Evolutionary conservation across 2,888 invertebrate genomes (phyloP).

Genomic region (Cremastobaeus sp.): DNA sequence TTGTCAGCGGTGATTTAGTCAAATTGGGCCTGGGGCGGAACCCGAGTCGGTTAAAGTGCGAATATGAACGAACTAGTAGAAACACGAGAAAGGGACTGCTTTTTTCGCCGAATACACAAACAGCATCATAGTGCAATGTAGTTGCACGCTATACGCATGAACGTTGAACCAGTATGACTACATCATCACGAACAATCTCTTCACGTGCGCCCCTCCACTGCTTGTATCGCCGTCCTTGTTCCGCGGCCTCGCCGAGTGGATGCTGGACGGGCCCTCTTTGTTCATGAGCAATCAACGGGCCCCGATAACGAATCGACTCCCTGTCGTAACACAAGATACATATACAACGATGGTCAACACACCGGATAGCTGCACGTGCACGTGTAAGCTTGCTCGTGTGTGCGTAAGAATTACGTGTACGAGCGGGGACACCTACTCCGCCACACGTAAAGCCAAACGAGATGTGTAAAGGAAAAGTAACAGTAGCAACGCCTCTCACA

Average conservation of each 20-base stretch:
- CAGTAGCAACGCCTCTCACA: slow-evolving; percentile 43
- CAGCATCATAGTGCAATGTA: slow-evolving; percentile 52
- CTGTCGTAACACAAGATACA: slow-evolving; percentile 80
- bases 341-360: slow-evolving; percentile 75
- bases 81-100: slow-evolving; percentile 50
- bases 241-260: slow-evolving; percentile 51
- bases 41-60: slow-evolving; percentile 43
- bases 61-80: slow-evolving; percentile 23
- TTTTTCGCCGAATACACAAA: slow-evolving; percentile 32
- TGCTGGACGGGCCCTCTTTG: slow-evolving; percentile 69
- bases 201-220: slow-evolving; percentile 71
- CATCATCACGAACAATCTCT: slow-evolving; percentile 78
- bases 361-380: slow-evolving; percentile 53
- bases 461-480: slow-evolving; percentile 50
- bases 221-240: slow-evolving; percentile 67
- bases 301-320: slow-evolving; percentile 76
- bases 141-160: slow-evolving; percentile 67
- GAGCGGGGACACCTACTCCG: slow-evolving; percentile 36
- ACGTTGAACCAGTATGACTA: slow-evolving; percentile 77
- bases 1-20: slow-evolving; percentile 21
- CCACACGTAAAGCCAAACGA: slow-evolving; percentile 13
- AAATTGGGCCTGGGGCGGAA: slow-evolving; percentile 52
- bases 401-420: slow-evolving; percentile 32
- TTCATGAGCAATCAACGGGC: slow-evolving; percentile 76
- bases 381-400: slow-evolving; percentile 10